A percentile compares a stretch with the other conserved stretches of the same genome.
phyloP scores from a whole-genome alignment of 2,113 vertebrate genomes.

The Sakesphorus luctuosus region DNA sequence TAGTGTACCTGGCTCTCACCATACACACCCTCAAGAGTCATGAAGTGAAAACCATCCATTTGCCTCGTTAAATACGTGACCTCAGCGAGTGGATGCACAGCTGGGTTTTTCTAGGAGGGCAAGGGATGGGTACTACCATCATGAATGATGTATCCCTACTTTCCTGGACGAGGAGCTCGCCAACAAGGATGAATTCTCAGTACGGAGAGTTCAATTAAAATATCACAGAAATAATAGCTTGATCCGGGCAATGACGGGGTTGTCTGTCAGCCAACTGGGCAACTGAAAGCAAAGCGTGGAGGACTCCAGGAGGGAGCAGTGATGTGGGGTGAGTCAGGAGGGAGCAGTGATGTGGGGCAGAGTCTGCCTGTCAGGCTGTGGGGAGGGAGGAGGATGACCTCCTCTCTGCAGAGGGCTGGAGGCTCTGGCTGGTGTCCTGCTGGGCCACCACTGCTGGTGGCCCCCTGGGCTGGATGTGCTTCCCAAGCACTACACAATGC shows the following conservation, averaged over 20 bases:
- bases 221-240: background rate
- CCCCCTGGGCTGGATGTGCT: background rate
- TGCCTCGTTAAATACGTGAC: rapidly evolving
- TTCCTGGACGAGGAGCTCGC: background rate
- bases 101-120: background rate
- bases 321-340: background rate
- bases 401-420: background rate
- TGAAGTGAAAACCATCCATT: background rate
- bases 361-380: background rate
- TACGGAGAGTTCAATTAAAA: background rate
- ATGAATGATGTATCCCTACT: rapidly evolving
- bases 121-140: background rate
- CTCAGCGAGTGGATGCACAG: background rate
- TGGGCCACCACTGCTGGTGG: background rate
- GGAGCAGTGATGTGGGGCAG: background rate
- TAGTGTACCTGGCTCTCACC: background rate
- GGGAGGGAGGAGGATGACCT: background rate
- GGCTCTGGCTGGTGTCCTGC: background rate
- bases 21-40: background rate
- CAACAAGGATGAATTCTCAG: background rate
- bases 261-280: background rate
- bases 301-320: background rate
- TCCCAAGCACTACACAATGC: background rate
- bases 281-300: background rate
- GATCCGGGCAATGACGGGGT: background rate